Evolutionary conservation across 1,140 invertebrate genomes (phyloP).

Genomic region (Ericerus pela): DNA sequence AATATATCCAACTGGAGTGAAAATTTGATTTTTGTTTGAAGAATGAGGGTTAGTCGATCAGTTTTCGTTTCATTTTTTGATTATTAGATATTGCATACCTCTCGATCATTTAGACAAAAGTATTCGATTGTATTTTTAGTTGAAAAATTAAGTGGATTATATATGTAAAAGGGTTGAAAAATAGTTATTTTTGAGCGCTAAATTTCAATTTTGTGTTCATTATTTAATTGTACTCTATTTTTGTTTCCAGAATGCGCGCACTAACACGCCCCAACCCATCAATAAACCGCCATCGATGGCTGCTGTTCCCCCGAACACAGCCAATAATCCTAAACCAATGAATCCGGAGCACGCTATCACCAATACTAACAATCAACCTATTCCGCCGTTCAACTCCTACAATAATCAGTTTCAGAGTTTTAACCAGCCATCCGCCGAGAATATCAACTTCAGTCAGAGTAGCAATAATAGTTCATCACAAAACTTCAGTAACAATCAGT

Average conservation of each 20-base stretch:
- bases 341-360: not conserved
- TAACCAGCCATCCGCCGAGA: not conserved
- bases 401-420: not conserved
- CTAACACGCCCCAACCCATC: not conserved
- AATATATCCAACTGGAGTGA: too few species aligned
- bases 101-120: too few species aligned
- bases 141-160: too few species aligned
- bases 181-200: too few species aligned
- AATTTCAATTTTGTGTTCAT: not conserved
- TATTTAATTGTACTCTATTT: not conserved
- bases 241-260: not conserved
- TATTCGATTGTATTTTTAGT: too few species aligned
- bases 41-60: too few species aligned
- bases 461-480: not conserved
- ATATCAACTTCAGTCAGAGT: not conserved
- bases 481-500: not conserved
- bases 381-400: constrained; percentile 3
- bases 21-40: too few species aligned
- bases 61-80: too few species aligned
- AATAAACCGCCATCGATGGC: constrained; percentile 23
- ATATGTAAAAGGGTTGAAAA: too few species aligned
- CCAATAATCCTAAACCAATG: constrained; percentile 1
- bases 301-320: constrained; percentile 23
- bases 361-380: not conserved
- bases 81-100: too few species aligned